These are phyloP conservation scores for Drosophila auraria DNA, from an alignment of 1,140 invertebrate genomes.

Conservation along the genomic window DNA sequence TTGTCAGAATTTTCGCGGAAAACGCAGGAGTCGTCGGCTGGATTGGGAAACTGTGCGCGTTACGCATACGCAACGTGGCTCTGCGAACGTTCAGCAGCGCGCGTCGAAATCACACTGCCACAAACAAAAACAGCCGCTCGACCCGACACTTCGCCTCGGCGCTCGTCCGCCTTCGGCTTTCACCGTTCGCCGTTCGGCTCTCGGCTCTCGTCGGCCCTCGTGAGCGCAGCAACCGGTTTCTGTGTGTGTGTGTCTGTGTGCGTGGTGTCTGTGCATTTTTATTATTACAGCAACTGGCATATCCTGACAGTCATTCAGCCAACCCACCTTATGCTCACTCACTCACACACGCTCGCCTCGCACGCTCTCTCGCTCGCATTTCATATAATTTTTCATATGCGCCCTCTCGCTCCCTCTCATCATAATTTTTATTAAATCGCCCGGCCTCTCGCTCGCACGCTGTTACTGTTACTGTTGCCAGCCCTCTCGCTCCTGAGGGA, in stretches of 20 bases:
- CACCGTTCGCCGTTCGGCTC: constrained; percentile 28
- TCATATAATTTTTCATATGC: constrained; percentile 81
- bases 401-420: constrained; percentile 75
- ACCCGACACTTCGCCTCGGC: constrained; percentile 24
- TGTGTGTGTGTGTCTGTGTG: constrained; percentile 6
- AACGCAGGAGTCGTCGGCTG: constrained; percentile 18
- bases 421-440: constrained; percentile 83
- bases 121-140: constrained; percentile 72
- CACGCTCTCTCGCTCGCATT: constrained; percentile 68
- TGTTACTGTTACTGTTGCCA: constrained; percentile 79
- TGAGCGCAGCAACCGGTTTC: constrained; percentile 57
- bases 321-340: constrained; percentile 72
- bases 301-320: constrained; percentile 78
- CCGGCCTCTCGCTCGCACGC: constrained; percentile 49
- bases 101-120: constrained; percentile 84
- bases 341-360: constrained; percentile 39
- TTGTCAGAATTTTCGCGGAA: constrained; percentile 32
- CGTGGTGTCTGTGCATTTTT: constrained; percentile 50
- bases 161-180: constrained; percentile 31
- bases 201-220: constrained; percentile 10
- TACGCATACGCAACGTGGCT: constrained; percentile 53
- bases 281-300: constrained; percentile 70
- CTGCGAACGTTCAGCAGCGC: constrained; percentile 81
- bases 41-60: constrained; percentile 36
- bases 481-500: constrained; percentile 54